A percentile compares a stretch with the other conserved stretches of the same genome.
Evolutionary conservation across 2,113 vertebrate genomes (phyloP).

Genomic region (Cinclus cinclus): DNA sequence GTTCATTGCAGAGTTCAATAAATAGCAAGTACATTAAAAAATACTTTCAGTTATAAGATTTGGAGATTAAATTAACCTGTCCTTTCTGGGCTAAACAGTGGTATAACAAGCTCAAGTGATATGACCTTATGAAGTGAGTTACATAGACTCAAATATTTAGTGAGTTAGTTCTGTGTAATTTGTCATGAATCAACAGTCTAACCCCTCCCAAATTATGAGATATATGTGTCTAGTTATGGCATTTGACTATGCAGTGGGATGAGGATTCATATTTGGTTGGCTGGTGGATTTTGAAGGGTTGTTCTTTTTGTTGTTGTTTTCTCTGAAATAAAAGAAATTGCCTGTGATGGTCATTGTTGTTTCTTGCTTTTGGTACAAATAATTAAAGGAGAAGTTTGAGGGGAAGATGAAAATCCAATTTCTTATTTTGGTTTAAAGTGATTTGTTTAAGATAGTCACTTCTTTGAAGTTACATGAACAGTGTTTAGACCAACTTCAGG

Average conservation of each 20-base stretch:
- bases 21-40: not conserved
- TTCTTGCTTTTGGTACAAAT: not conserved
- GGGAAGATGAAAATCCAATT: not conserved
- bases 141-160: not conserved
- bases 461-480: not conserved
- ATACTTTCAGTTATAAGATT: not conserved
- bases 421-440: not conserved
- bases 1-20: not conserved
- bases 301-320: not conserved
- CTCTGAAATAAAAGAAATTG: not conserved
- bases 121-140: not conserved
- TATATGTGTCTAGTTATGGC: not conserved
- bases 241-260: not conserved
- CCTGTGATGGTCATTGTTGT: not conserved
- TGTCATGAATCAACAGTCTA: not conserved
- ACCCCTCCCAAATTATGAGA: accelerated
- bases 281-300: not conserved
- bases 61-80: not conserved
- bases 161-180: not conserved
- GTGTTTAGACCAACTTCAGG: not conserved
- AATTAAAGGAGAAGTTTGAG: not conserved
- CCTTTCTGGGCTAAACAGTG: not conserved
- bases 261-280: not conserved
- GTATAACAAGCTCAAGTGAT: not conserved
- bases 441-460: not conserved